phyloP scores from a whole-genome alignment of 2,797 vertebrate genomes.

The Miopithecus talapoin region DNA sequence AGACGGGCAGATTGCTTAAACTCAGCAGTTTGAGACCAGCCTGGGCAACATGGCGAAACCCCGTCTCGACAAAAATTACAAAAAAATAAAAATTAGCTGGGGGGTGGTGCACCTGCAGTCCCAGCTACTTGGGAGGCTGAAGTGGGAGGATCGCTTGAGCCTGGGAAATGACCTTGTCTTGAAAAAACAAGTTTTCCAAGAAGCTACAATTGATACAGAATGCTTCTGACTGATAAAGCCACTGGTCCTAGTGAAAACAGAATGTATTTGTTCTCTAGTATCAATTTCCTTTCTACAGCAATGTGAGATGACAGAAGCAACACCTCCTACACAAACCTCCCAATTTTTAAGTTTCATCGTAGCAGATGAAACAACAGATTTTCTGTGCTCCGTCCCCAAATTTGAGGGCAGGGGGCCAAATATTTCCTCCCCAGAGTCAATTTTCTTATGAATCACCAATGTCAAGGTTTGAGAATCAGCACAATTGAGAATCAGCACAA shows the following conservation, averaged over 20 bases:
- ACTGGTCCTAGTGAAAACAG: conserved; percentile 1
- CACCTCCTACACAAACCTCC: conserved; percentile 49
- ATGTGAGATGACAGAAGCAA: conserved; percentile 56
- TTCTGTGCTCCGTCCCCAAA: conserved; percentile 51
- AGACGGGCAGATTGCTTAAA: background rate
- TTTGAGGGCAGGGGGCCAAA: conserved; percentile 49
- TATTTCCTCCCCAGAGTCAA: conserved; percentile 9
- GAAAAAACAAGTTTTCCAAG: conserved; percentile 9
- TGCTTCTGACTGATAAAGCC: conserved; percentile 24
- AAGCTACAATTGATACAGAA: background rate
- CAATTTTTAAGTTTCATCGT: conserved; percentile 37
- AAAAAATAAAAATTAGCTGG: background rate
- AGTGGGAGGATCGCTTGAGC: background rate
- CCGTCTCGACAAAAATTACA: background rate
- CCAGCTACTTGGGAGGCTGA: background rate
- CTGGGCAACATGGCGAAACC: background rate
- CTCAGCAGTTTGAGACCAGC: background rate
- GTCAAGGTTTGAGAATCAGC: conserved; percentile 38
- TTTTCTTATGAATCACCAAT: conserved; percentile 57
- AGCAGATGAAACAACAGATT: conserved; percentile 63
- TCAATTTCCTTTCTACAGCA: conserved; percentile 50
- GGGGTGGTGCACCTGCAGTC: background rate
- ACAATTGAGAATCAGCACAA: background rate
- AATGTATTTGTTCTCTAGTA: conserved; percentile 53
- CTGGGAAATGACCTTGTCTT: background rate